Conservation (phyloP, 2,888 invertebrate species). For the Hemithea aestivaria region DNA sequence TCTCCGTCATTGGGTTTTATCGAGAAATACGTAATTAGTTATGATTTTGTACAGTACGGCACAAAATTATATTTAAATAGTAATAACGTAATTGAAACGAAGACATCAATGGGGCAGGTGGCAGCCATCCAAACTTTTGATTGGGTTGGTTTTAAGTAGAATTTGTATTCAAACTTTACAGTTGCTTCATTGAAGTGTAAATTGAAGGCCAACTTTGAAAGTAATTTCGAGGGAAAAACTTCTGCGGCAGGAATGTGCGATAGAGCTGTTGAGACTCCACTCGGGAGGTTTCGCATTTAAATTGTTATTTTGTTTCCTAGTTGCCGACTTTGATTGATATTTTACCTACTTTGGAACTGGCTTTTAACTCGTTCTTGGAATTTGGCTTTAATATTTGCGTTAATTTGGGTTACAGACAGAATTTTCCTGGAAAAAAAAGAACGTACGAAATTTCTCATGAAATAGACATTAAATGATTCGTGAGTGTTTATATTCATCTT, state of each 20-base stretch:
- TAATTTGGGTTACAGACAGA: too few relatives aligned
- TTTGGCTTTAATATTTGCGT: background rate
- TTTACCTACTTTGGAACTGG: slow-evolving; percentile 4
- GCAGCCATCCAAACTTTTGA: slow-evolving; percentile 46
- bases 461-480: too few relatives aligned
- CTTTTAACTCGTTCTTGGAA: slow-evolving; percentile 2
- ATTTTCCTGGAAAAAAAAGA: too few relatives aligned
- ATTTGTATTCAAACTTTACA: slow-evolving; percentile 54
- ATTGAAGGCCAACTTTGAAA: slow-evolving; percentile 53
- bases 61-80: background rate
- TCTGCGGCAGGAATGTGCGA: slow-evolving; percentile 32
- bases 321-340: slow-evolving; percentile 7
- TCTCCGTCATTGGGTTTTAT: too few relatives aligned
- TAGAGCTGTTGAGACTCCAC: slow-evolving; percentile 21
- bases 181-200: slow-evolving; percentile 55
- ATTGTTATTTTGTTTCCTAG: slow-evolving; percentile 9
- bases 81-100: slow-evolving; percentile 20
- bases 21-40: too few relatives aligned
- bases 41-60: too few relatives aligned
- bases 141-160: slow-evolving; percentile 51
- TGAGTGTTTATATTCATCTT: too few relatives aligned
- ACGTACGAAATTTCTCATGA: too few relatives aligned
- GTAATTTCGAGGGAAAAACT: slow-evolving; percentile 46
- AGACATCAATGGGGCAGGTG: slow-evolving; percentile 21
- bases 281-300: slow-evolving; percentile 16